These are phyloP conservation scores for Rotaria socialis DNA, from an alignment of 2,888 invertebrate genomes.

Conservation along the genomic window DNA sequence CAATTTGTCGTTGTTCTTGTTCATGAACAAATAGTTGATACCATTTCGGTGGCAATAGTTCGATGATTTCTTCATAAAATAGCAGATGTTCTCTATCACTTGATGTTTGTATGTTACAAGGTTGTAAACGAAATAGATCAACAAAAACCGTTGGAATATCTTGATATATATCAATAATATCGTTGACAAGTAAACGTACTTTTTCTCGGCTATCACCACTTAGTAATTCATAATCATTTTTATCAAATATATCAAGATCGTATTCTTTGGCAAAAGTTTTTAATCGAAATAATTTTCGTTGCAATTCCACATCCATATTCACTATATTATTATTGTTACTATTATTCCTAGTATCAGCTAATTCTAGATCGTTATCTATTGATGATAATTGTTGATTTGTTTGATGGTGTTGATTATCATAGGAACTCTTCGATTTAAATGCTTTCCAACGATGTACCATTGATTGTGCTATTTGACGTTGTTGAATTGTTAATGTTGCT, in stretches of 20 bases:
- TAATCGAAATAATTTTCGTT: not conserved
- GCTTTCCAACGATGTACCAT: slow-evolving; percentile 1
- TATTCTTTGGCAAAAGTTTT: slow-evolving; percentile 32
- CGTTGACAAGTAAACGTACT: not conserved
- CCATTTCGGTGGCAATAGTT: slow-evolving; percentile 23
- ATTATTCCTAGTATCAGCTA: too few relatives aligned
- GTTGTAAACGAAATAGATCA: not conserved
- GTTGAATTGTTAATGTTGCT: not conserved
- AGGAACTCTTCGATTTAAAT: not conserved
- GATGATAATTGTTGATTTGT: not conserved
- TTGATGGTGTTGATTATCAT: not conserved
- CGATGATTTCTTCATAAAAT: slow-evolving; percentile 29
- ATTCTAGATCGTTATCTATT: not conserved
- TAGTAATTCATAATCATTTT: slow-evolving; percentile 1
- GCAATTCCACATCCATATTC: not conserved
- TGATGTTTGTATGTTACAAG: not conserved
- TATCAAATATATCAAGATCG: not conserved
- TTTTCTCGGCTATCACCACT: not conserved
- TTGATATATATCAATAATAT: slow-evolving; percentile 1
- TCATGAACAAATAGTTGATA: not conserved
- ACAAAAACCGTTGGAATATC: not conserved
- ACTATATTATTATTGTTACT: not conserved
- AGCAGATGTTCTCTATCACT: not conserved
- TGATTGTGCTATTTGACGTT: not conserved
- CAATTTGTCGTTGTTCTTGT: not conserved